Percentiles rank a stretch among this genome's conserved stretches.
Evolutionary conservation across 2,797 vertebrate species (phyloP).

Genomic region (Carcharodon carcharias): DNA sequence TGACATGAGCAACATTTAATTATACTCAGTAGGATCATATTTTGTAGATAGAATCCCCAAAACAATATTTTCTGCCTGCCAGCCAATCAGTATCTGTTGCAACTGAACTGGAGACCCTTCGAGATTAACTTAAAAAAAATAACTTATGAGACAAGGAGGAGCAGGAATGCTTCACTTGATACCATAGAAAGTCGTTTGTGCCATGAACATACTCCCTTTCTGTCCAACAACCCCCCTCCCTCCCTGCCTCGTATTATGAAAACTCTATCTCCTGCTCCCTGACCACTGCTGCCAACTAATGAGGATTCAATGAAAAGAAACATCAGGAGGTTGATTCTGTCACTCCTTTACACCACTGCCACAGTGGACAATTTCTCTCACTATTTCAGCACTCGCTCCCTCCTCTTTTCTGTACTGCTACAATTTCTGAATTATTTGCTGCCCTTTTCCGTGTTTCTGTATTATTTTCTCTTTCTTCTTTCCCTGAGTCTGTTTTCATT

Average conservation of each 20-base stretch:
- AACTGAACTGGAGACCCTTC: neutral
- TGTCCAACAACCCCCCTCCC: too few species aligned
- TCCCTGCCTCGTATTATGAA: neutral
- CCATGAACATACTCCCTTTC: too few species aligned
- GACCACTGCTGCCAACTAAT: neutral
- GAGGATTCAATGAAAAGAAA: neutral
- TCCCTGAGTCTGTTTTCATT: neutral
- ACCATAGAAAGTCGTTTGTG: neutral
- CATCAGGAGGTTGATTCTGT: neutral
- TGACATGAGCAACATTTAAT: neutral
- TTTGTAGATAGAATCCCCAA: neutral
- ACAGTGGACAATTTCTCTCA: neutral
- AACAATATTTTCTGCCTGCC: neutral
- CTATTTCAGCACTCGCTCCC: neutral
- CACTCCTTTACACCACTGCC: neutral
- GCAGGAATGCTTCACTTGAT: neutral
- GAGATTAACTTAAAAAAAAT: neutral
- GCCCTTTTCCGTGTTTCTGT: neutral
- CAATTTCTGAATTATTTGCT: neutral
- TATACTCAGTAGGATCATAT: neutral
- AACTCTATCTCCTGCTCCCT: neutral
- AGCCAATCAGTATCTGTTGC: neutral
- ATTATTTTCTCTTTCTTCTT: neutral
- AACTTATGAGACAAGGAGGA: neutral
- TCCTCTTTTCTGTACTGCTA: neutral